Evolutionary conservation across 2,113 vertebrate species (phyloP), one percentile per base, ranked within the genome.

Genomic region (Silurus meridionalis): DNA sequence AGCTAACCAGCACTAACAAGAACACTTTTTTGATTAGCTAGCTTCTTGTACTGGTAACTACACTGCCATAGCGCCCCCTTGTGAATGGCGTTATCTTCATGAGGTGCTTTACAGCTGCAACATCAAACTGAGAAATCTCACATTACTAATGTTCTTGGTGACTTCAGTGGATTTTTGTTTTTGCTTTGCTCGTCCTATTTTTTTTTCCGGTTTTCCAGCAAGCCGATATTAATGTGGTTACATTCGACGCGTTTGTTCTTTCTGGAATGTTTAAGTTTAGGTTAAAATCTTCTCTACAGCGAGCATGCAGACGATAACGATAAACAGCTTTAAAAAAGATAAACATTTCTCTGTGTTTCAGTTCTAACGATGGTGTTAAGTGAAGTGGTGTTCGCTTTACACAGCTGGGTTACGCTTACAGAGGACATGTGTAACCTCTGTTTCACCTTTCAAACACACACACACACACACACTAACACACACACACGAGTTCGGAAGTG

Each of bases 401-500:
- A 79, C 77, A 79, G 77, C 77, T 79, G 77, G 77, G 53, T 58
- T 58, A 55, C 6, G 52, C 52, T 55, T 55, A 79, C n/a, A 79
- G n/a, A 79, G 75, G n/a, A 79, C 14, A 19, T 58, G 53, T 79
- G n/a, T 79, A 58, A 79, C 77, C 77, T 79, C 77, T 79, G 53
- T 17, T 57, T 79, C 55, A 79, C 77, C 77, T 5, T 52, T 28
- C 72, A 72, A 8, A 72, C 69, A 72, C 67, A 46, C 67, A 17
- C 67, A 6, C 67, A 37, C 64, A 67, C 69, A 72, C 48, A 75
- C 58, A 75, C 13, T 2, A 37, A 64, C 15, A 52, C n/a, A 79
- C 14, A 78, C 28, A 50, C 53, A 77, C 58, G 50, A 37, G 55
- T 92, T 91, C 91, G 90, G 57, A 23, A 88, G 84, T 82, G 21